A percentile compares a stretch with the other conserved stretches of the same genome.
Evolutionary conservation across 2,888 invertebrate genomes (phyloP).

Genomic region (Drosophila mimetica): DNA sequence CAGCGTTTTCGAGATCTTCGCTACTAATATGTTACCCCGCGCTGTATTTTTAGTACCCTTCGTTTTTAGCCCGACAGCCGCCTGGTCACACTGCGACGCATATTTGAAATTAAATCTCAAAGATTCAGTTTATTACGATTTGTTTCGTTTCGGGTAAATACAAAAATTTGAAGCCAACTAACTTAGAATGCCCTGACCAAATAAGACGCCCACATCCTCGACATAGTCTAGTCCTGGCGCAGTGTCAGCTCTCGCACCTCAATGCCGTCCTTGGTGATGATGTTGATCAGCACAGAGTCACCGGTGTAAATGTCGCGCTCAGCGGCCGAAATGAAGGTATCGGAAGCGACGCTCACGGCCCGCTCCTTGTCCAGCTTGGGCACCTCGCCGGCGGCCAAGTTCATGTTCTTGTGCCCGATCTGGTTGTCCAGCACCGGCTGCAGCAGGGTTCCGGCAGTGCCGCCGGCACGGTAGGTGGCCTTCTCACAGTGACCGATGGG

Average conservation of each 20-base stretch:
- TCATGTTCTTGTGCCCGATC: conserved; percentile 94
- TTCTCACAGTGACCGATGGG: conserved; percentile 98
- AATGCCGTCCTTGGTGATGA: conserved; percentile 95
- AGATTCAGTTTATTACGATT: conserved; percentile 54
- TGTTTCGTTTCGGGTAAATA: conserved; percentile 32
- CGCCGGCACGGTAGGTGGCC: conserved; percentile 93
- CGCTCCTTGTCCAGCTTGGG: conserved; percentile 90
- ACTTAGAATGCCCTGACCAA: conserved; percentile 30
- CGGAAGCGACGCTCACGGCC: conserved; percentile 94
- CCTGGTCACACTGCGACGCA: conserved; percentile 9
- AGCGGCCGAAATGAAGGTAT: conserved; percentile 98
- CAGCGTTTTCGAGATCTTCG: too few species aligned
- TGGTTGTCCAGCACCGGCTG: conserved; percentile 99
- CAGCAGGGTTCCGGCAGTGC: conserved; percentile 94
- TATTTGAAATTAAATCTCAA: conserved; percentile 21
- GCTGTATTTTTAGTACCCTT: background rate
- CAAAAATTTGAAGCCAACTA: conserved; percentile 58
- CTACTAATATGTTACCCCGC: background rate
- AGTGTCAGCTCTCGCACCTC: conserved; percentile 89
- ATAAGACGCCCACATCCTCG: background rate
- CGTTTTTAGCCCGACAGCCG: background rate
- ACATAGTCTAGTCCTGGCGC: conserved; percentile 90
- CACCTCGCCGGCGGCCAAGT: conserved; percentile 84
- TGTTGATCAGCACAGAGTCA: conserved; percentile 93
- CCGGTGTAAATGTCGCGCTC: conserved; percentile 99